phyloP scores from a whole-genome alignment of 2,888 invertebrate species.

The Autographa gamma region DNA sequence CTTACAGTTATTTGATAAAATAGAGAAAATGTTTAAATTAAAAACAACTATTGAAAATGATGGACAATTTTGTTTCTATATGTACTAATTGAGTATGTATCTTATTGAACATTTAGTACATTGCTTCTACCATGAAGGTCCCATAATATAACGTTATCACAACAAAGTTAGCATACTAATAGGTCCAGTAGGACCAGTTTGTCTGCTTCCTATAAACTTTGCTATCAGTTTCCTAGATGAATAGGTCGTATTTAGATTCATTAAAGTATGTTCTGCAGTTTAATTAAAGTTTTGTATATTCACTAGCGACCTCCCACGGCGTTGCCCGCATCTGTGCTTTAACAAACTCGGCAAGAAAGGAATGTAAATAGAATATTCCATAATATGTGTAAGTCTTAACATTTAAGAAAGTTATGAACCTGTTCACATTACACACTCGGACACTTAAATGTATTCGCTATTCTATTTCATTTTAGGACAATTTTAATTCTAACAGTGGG shows the following conservation, averaged over 20 bases:
- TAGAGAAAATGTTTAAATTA: too few relatives aligned
- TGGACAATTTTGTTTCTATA: too few relatives aligned
- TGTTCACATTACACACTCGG: conserved; percentile 9
- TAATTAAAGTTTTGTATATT: conserved; percentile 64
- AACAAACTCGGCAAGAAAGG: conserved; percentile 32
- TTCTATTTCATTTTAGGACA: too few relatives aligned
- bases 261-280: conserved; percentile 51
- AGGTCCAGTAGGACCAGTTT: conserved; percentile 11
- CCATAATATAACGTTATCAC: neutral
- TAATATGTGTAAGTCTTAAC: conserved; percentile 28
- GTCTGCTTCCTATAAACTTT: conserved; percentile 2
- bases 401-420: conserved; percentile 44
- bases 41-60: too few relatives aligned
- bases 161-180: conserved; percentile 12
- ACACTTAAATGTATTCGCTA: neutral
- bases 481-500: too few relatives aligned
- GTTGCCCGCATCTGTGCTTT: conserved; percentile 30
- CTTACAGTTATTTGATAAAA: too few relatives aligned
- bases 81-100: too few relatives aligned
- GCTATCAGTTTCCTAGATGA: conserved; percentile 23
- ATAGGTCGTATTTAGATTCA: conserved; percentile 34
- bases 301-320: conserved; percentile 33
- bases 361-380: conserved; percentile 33
- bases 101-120: too few relatives aligned
- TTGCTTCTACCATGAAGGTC: neutral